Conservation (phyloP, 2,113 vertebrate species). For the Dromaius novaehollandiae region DNA sequence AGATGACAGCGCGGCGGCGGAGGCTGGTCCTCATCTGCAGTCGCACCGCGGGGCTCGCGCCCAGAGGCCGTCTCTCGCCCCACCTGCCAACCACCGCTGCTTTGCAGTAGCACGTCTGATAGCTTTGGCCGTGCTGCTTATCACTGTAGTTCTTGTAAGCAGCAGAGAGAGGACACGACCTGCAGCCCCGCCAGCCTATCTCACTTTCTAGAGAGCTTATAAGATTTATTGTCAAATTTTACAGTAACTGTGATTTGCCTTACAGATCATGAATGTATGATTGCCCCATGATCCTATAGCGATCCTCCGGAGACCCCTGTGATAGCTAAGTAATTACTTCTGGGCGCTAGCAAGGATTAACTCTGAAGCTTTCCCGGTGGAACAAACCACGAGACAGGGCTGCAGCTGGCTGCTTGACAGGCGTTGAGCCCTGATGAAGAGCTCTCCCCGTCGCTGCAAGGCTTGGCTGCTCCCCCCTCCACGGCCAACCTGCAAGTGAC, state of each 20-base stretch:
- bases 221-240: background rate
- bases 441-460: background rate
- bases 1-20: background rate
- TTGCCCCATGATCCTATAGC: accelerated
- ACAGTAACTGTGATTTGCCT: background rate
- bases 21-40: background rate
- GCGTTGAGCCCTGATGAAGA: background rate
- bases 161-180: background rate
- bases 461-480: background rate
- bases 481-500: background rate
- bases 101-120: background rate
- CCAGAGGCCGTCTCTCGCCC: background rate
- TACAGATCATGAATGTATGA: background rate
- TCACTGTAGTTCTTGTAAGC: background rate
- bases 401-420: background rate
- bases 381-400: background rate
- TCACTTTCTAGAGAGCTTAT: background rate
- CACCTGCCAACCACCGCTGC: background rate
- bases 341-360: background rate
- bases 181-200: background rate
- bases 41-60: background rate
- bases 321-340: background rate
- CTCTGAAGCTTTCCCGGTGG: background rate
- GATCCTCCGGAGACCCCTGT: background rate
- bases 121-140: background rate